These are phyloP conservation scores for Drosophila atroscutellata DNA, from an alignment of 2,888 invertebrate species.

Conservation along the genomic window DNA sequence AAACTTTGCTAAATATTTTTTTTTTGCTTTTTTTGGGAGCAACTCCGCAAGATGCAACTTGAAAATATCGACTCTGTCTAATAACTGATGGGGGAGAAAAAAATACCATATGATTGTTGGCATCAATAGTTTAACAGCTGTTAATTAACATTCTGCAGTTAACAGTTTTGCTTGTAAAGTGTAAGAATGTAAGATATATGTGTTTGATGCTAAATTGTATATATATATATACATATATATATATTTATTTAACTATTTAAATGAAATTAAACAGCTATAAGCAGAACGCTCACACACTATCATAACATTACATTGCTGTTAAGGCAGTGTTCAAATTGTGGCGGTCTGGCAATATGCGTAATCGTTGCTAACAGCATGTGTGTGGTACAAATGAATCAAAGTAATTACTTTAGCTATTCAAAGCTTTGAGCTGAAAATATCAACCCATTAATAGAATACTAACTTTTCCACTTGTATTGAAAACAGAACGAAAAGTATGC, in stretches of 20 bases:
- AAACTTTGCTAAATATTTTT: conserved; percentile 8
- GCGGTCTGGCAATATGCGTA: neutral
- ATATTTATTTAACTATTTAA: neutral
- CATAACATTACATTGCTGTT: neutral
- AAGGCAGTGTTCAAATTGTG: neutral
- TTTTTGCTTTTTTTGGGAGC: conserved; percentile 1
- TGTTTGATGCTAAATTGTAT: neutral
- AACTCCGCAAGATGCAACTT: conserved; percentile 44
- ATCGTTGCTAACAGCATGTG: neutral
- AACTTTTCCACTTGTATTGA: accelerated
- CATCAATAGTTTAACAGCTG: conserved; percentile 29
- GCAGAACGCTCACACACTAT: neutral
- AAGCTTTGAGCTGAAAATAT: neutral
- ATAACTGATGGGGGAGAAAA: conserved; percentile 14
- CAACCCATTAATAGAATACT: no score
- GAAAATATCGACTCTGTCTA: conserved; percentile 35
- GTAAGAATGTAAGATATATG: neutral
- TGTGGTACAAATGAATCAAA: neutral
- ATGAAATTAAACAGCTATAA: neutral
- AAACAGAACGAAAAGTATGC: neutral
- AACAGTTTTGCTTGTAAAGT: conserved; percentile 1
- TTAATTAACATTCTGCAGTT: conserved; percentile 3
- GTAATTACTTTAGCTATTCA: neutral
- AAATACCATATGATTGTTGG: conserved; percentile 33
- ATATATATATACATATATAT: neutral